Evolutionary conservation across 1,140 invertebrate species (phyloP), one percentile per base, ranked within the genome.

Genomic region (Apis cerana): DNA sequence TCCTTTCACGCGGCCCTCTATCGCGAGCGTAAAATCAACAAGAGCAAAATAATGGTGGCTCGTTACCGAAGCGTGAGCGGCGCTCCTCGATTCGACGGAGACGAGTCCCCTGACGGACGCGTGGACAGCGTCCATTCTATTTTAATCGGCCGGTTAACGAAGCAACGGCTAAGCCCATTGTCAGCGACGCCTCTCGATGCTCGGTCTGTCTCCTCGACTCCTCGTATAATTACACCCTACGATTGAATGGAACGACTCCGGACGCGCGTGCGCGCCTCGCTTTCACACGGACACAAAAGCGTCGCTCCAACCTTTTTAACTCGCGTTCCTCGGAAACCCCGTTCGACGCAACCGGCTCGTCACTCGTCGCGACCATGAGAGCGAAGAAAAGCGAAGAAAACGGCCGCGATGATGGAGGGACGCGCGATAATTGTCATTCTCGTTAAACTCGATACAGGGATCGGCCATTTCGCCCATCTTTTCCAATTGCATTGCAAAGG

Each of bases 61-160:
- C 64, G 75, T 82, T 81, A 67, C 70, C 50, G 54, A 56, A 33
- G 52, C 33, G 61, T 65, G 70, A 87, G 84, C 75, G 68, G 62
- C 43, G 48, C 33, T 75, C n/a, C 69, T 43, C 52, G 74, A 74
- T 71, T 52, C 27, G 11, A 81, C 64, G 62, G 68, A 56, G 71
- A 43, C 58, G 12, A 15, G 12, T 11, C n/a, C 50, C 70, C 27
- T 59, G 80, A 82, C 33, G 48, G 56, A 78, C 68, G 72, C 75
- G 64, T 50, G 78, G 79, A 87, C 83, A 59, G 64, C 56, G 79
- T 75, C 80, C 79, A 89, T 72, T 80, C 88, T 72, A 83, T 83
- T 87, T 89, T 89, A 85, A 90, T 89, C 83, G 81, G 84, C 85
- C 86, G 84, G 83, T 88, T 90, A 86, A 90, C 85, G 89, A 90